phyloP scores from a whole-genome alignment of 2,888 invertebrate species.

The Ichneumoninae sp. region DNA sequence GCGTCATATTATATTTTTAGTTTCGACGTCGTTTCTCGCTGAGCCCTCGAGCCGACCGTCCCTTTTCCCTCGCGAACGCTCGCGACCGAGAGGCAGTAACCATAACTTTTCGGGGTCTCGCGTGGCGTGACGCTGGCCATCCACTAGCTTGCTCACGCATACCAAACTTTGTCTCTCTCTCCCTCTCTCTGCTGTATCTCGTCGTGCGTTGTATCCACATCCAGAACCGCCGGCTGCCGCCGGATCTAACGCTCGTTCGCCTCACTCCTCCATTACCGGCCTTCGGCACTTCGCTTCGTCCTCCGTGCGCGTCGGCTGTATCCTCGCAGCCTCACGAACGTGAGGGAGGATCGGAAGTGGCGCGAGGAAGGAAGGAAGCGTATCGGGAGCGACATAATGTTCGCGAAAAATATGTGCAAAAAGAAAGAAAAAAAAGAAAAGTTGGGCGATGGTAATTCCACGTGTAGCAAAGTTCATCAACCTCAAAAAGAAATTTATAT shows the following conservation, averaged over 20 bases:
- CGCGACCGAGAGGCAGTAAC: conserved; percentile 75
- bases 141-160: conserved; percentile 80
- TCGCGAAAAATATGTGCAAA: conserved; percentile 3
- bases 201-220: conserved; percentile 53
- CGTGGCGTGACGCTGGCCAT: conserved; percentile 81
- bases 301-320: conserved; percentile 20
- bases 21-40: conserved; percentile 65
- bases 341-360: conserved; percentile 25
- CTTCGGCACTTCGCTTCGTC: conserved; percentile 46
- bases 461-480: neutral
- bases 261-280: conserved; percentile 38
- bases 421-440: no score
- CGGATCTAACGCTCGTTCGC: conserved; percentile 42
- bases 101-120: conserved; percentile 81
- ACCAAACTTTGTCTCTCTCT: conserved; percentile 68
- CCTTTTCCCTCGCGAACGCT: conserved; percentile 69
- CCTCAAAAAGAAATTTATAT: no score
- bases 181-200: conserved; percentile 26
- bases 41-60: conserved; percentile 66
- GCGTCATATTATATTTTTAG: conserved; percentile 83
- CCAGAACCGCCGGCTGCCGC: conserved; percentile 9
- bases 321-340: conserved; percentile 14
- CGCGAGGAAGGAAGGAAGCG: conserved; percentile 4
- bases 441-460: neutral
- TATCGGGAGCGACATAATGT: neutral